Percentiles rank a stretch among this genome's conserved stretches.
Conservation (phyloP, 2,888 invertebrate genomes). For the Diachrysia chrysitis region DNA sequence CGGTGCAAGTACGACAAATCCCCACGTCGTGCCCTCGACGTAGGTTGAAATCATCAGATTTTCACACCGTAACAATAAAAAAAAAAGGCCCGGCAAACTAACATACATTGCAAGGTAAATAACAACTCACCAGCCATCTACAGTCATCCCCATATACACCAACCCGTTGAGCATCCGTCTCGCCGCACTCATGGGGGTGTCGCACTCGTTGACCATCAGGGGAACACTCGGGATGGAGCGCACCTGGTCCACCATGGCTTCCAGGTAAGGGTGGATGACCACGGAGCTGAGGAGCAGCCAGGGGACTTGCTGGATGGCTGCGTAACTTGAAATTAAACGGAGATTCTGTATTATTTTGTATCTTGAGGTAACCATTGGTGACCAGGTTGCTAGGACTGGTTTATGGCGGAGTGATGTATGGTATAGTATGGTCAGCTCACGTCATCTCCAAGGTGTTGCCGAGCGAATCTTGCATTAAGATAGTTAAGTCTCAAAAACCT, state of each 20-base stretch:
- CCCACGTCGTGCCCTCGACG: no score
- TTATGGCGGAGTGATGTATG: no score
- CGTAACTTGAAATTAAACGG: constrained; percentile 60
- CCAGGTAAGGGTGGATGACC: constrained; percentile 64
- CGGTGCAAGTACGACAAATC: no score
- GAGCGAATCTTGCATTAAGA: no score
- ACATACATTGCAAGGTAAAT: no score
- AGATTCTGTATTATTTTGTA: not conserved
- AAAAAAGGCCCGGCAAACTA: no score
- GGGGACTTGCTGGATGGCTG: constrained; percentile 72
- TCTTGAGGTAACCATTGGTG: no score
- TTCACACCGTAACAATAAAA: no score
- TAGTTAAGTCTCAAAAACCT: no score
- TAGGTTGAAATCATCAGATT: no score
- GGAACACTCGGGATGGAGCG: constrained; percentile 67
- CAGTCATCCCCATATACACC: constrained; percentile 46
- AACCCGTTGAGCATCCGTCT: constrained; percentile 64
- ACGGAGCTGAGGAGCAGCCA: constrained; percentile 74
- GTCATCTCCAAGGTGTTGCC: no score
- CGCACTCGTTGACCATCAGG: constrained; percentile 59
- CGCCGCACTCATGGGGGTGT: constrained; percentile 70
- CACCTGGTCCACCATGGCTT: constrained; percentile 70
- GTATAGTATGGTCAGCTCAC: no score
- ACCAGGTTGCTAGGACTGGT: not conserved
- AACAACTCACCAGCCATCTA: constrained; percentile 61